phyloP scores from a whole-genome alignment of 1,140 invertebrate genomes.

The Magallana gigas region DNA sequence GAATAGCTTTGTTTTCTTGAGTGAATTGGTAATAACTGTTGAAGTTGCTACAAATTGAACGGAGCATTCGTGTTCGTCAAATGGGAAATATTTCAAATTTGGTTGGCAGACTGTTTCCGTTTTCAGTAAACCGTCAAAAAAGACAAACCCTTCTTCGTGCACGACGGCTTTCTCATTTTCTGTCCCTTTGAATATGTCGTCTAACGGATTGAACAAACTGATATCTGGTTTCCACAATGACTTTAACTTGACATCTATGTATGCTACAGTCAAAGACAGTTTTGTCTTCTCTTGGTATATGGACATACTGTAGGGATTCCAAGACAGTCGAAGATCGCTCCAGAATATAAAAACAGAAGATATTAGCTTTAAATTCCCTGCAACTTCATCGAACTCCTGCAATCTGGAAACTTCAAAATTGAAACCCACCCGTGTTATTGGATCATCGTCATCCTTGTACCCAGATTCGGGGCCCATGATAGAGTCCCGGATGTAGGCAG shows the following conservation, averaged over 20 bases:
- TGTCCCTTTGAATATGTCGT: background rate
- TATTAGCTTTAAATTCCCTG: background rate
- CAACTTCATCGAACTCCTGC: background rate
- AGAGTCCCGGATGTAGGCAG: background rate
- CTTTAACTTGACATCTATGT: background rate
- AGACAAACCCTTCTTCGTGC: background rate
- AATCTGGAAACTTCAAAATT: conserved; percentile 1
- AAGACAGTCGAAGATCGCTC: background rate
- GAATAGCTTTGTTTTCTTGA: background rate
- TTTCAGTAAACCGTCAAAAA: conserved; percentile 13
- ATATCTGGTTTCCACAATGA: background rate
- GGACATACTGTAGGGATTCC: background rate
- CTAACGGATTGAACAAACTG: background rate
- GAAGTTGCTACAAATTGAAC: conserved; percentile 21
- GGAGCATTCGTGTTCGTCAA: conserved; percentile 19
- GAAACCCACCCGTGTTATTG: background rate
- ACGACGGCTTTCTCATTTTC: background rate
- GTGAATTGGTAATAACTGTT: background rate
- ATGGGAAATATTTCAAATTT: background rate
- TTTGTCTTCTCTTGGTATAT: background rate
- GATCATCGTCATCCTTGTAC: background rate
- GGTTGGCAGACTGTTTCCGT: background rate
- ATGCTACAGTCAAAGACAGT: background rate
- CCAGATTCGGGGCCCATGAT: background rate
- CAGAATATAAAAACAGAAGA: conserved; percentile 8